phyloP scores from a whole-genome alignment of 1,140 invertebrate species.

The Diprion similis region DNA sequence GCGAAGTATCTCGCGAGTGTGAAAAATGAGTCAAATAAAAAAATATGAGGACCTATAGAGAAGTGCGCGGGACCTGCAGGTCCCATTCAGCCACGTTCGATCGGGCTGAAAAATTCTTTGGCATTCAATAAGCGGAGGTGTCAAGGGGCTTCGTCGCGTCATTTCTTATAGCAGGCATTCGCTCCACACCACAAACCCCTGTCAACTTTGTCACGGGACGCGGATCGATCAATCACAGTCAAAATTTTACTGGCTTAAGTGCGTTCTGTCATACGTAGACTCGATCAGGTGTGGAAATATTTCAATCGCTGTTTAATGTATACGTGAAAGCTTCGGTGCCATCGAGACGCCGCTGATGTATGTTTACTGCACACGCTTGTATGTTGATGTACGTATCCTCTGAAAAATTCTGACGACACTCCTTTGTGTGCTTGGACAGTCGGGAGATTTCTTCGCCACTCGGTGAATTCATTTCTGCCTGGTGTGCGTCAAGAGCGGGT shows the following conservation, averaged over 20 bases:
- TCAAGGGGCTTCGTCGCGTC: background rate
- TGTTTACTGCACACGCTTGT: no score
- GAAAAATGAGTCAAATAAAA: background rate
- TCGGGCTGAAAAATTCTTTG: slow-evolving; percentile 11
- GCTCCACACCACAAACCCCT: background rate
- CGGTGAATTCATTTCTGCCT: no score
- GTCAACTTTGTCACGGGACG: background rate
- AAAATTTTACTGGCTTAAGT: background rate
- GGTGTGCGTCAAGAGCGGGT: no score
- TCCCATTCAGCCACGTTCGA: background rate
- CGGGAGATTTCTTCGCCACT: no score
- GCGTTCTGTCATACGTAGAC: background rate
- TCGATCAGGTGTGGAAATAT: background rate
- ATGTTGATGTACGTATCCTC: no score
- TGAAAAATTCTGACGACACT: no score
- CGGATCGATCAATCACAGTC: background rate
- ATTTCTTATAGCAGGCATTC: background rate
- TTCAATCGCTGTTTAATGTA: background rate
- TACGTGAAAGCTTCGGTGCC: no score
- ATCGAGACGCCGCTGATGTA: no score
- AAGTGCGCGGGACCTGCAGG: background rate
- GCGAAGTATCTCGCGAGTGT: background rate
- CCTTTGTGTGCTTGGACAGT: no score
- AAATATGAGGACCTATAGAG: background rate
- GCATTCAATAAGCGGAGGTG: slow-evolving; percentile 1